Evolutionary conservation across 2,888 invertebrate species (phyloP).

Genomic region (Pristionchus mayeri): DNA sequence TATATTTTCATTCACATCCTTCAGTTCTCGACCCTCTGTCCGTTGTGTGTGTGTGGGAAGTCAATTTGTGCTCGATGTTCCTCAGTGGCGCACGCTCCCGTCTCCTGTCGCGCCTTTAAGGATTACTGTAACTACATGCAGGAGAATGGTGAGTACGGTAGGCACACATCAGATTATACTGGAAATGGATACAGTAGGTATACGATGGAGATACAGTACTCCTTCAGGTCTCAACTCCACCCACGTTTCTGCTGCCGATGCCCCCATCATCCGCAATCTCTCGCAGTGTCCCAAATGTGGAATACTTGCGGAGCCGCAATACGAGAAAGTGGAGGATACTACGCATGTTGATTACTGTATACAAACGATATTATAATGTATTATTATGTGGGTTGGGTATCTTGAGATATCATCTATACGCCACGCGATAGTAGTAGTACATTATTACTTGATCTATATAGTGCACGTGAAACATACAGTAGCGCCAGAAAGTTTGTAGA

Average conservation of each 20-base stretch:
- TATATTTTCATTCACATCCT: no score
- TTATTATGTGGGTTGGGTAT: no score
- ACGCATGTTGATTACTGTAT: no score
- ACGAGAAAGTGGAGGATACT: constrained; percentile 11
- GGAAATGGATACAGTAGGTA: background rate
- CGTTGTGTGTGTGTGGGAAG: constrained; percentile 20
- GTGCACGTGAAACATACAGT: no score
- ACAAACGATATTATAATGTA: no score
- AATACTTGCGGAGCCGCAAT: background rate
- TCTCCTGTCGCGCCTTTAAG: constrained; percentile 14
- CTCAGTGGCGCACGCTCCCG: background rate
- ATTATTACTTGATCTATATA: no score
- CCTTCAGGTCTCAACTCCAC: background rate
- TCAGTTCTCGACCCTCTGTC: background rate
- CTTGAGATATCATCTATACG: no score
- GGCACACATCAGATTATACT: background rate
- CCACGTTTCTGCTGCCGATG: constrained; percentile 10
- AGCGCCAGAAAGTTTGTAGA: no score
- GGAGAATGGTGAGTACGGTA: background rate
- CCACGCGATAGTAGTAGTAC: no score
- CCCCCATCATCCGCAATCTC: background rate
- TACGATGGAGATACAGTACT: background rate
- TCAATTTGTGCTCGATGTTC: constrained; percentile 22
- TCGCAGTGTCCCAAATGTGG: constrained; percentile 29
- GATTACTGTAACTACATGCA: constrained; percentile 37